A percentile compares a stretch with the other conserved stretches of the same genome.
These are phyloP conservation scores for Desoria tigrina DNA, from an alignment of 2,888 invertebrate genomes.

Conservation along the genomic window DNA sequence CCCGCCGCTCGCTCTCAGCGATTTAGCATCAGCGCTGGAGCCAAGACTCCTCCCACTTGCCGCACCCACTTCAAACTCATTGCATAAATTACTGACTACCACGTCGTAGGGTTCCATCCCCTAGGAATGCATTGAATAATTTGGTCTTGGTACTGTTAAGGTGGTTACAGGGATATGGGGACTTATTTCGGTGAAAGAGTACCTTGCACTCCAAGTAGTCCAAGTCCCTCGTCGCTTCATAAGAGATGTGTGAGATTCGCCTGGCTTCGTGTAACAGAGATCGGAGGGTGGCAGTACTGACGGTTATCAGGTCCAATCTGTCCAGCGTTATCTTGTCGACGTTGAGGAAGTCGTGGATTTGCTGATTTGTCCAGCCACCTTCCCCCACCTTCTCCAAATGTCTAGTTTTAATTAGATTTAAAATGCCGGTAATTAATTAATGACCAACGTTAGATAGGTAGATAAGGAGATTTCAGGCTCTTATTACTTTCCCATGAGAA, in stretches of 20 bases:
- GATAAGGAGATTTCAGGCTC: too few species aligned
- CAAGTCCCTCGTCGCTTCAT: conserved; percentile 26
- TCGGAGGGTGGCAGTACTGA: conserved; percentile 25
- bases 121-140: too few species aligned
- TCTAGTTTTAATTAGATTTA: too few species aligned
- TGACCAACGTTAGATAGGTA: too few species aligned
- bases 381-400: too few species aligned
- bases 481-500: not conserved
- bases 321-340: conserved; percentile 35
- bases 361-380: conserved; percentile 13
- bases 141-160: too few species aligned
- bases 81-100: not conserved
- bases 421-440: too few species aligned
- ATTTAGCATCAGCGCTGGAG: too few species aligned
- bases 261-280: conserved; percentile 28
- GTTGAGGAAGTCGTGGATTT: conserved; percentile 27
- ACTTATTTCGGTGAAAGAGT: too few species aligned
- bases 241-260: conserved; percentile 30
- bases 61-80: too few species aligned
- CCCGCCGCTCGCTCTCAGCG: not conserved
- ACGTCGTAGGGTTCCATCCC: not conserved
- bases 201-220: conserved; percentile 28
- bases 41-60: not conserved
- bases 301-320: conserved; percentile 25
- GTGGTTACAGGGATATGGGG: too few species aligned